These are phyloP conservation scores for Protomyctophum bolini DNA, from an alignment of 2,113 vertebrate species.

Conservation along the genomic window DNA sequence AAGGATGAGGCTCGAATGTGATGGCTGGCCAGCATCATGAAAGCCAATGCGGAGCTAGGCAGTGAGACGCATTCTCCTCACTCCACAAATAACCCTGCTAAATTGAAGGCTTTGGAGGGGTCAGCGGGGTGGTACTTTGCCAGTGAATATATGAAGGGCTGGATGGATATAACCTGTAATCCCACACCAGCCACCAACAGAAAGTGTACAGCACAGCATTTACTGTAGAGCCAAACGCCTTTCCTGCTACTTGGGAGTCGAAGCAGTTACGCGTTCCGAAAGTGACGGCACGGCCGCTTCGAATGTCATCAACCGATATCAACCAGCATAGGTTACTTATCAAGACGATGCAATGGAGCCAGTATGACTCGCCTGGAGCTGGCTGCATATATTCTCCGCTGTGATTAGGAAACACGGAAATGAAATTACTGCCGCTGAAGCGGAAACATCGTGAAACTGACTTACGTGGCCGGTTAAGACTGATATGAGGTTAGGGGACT, in stretches of 20 bases:
- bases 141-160: constrained; percentile 65
- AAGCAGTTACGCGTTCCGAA: constrained; percentile 53
- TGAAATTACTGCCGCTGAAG: no score
- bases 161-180: constrained; percentile 69
- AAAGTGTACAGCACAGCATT: constrained; percentile 71
- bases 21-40: constrained; percentile 58
- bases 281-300: not conserved
- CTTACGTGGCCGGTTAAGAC: no score
- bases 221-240: constrained; percentile 50
- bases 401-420: no score
- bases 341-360: no score
- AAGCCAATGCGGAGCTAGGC: constrained; percentile 47
- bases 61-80: constrained; percentile 57
- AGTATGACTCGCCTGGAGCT: no score
- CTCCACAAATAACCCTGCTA: constrained; percentile 70
- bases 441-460: no score
- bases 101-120: constrained; percentile 74
- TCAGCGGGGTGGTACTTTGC: constrained; percentile 69
- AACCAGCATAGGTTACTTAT: no score
- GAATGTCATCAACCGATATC: no score
- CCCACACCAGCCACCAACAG: constrained; percentile 42
- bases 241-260: constrained; percentile 49
- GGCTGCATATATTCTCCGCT: no score
- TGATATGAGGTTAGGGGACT: no score
- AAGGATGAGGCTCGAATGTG: constrained; percentile 47